Conservation (phyloP, 35 echinoderm and acorn worm species). For the Hemicentrotus pulcherrimus region DNA sequence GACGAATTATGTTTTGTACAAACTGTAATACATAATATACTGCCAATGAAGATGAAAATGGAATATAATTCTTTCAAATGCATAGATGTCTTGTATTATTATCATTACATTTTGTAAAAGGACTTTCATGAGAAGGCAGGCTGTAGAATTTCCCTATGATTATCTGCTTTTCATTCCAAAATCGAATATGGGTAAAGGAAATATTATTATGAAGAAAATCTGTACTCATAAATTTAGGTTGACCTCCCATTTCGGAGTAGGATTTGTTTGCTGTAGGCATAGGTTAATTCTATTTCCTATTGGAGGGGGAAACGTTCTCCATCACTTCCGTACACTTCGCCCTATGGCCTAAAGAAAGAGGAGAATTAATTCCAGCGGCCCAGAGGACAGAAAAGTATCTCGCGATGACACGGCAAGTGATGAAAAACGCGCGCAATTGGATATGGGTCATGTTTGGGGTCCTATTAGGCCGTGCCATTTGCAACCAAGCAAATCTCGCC, state of each 20-base stretch:
- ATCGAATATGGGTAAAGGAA: neutral
- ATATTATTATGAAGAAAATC: neutral
- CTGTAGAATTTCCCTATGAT: neutral
- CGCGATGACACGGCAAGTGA: neutral
- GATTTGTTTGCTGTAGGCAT: neutral
- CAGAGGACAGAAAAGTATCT: conserved; percentile 11
- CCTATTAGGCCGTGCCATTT: neutral
- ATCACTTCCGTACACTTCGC: neutral
- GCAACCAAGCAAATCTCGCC: neutral
- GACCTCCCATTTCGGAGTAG: neutral
- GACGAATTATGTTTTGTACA: no score
- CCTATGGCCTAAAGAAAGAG: neutral
- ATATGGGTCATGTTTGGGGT: conserved; percentile 10
- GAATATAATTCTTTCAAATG: no score
- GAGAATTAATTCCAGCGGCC: neutral
- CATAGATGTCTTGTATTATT: no score
- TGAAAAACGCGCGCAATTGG: conserved; percentile 9
- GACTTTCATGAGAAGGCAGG: no score
- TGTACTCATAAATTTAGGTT: neutral
- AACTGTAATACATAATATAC: no score
- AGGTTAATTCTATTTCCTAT: conserved; percentile 2
- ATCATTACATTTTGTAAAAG: no score
- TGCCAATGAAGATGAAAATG: no score
- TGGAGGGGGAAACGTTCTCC: neutral
- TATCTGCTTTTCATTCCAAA: neutral